Evolutionary conservation across 2,888 invertebrate genomes (phyloP), one percentile per base, ranked within the genome.

Genomic region (Villa cingulata): DNA sequence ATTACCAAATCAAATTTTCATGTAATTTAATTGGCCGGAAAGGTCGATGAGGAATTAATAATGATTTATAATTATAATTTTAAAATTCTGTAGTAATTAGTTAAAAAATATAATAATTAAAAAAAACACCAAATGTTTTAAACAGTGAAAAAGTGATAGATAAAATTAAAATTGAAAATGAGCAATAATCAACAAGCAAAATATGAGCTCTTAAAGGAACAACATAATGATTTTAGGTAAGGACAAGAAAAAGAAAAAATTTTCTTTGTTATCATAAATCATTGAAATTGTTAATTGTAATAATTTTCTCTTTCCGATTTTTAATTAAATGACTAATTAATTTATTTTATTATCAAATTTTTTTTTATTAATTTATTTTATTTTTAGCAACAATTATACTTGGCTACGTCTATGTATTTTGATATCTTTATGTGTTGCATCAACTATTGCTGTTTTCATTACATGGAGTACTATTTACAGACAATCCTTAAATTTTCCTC

Each of bases 381-480:
- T 27, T 49, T 52, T 15, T 37, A 55, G 53, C 37, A 48, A 51
- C 29, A 53, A 51, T 37, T 48, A 50, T 45, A 50, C 48, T 16
- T 54, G 51, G 39, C 40, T 54, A 9, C 52, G 54, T 27, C 36
- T 55, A 43, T 53, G 51, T 38, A 42, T 53, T 37, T 41, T 56
- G 16, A 27, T 52, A 15, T 41, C 45, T 32, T 48, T 56, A 37
- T 56, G 56, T 43, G 41, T 50, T 17, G 39, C 51, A n/a, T 51
- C 59, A 27, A 58, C 60, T 4, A 54, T 58, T 14, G 56, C 58
- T 29, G 62, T 62, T 3, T 62, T 59, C 53, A 46, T 55, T 14
- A 56, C 56, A 41, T 62, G 61, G 62, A 59, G 56, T 45, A 54
- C 57, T 1, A 58, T 60, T 45, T 62, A 60, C 48, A 54, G 48